Percentiles rank a stretch among this genome's conserved stretches.
Evolutionary conservation across 2,113 vertebrate species (phyloP).

Genomic region (Gavia stellata): DNA sequence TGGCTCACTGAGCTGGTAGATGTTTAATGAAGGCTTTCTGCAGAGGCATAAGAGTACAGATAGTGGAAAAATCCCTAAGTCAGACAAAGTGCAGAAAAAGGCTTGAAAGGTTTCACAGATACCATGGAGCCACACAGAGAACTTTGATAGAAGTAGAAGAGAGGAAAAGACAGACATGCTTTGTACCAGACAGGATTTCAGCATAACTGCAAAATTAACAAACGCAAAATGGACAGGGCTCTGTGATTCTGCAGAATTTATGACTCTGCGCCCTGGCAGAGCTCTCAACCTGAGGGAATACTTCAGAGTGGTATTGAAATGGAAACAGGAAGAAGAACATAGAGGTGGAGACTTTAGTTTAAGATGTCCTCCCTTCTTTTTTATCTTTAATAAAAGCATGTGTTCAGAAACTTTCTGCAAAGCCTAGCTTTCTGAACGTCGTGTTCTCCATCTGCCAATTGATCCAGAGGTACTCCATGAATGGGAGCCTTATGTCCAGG

Average conservation of each 20-base stretch:
- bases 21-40: neutral
- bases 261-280: neutral
- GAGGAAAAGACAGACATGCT: neutral
- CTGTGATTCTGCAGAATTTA: neutral
- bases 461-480: neutral
- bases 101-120: neutral
- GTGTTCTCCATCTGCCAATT: neutral
- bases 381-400: neutral
- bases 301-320: neutral
- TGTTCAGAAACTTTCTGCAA: neutral
- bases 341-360: neutral
- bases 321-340: neutral
- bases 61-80: neutral
- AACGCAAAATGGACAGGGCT: neutral
- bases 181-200: neutral
- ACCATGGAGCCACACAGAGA: neutral
- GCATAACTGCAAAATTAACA: neutral
- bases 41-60: neutral
- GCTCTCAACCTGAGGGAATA: neutral
- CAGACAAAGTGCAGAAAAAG: neutral
- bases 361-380: neutral
- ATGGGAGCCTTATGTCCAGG: neutral
- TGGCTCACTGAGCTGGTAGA: neutral
- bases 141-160: neutral
- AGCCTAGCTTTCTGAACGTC: accelerated